A percentile compares a stretch with the other conserved stretches of the same genome.
Conservation (phyloP, 2,113 vertebrate genomes). For the Mormyrus iriodes region DNA sequence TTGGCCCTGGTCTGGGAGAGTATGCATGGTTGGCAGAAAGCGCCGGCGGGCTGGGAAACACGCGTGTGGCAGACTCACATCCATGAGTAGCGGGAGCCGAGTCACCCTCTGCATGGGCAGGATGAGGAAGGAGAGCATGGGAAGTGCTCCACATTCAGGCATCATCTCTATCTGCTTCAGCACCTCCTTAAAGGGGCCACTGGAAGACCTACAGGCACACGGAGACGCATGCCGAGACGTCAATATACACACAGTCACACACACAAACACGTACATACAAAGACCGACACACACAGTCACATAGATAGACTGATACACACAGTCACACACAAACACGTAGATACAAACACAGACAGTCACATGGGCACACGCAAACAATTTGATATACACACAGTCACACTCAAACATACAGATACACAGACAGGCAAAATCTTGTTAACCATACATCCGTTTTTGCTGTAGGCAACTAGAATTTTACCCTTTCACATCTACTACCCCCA, state of each 20-base stretch:
- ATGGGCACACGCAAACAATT: too few relatives aligned
- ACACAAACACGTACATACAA: too few relatives aligned
- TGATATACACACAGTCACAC: too few relatives aligned
- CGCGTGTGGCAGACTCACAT: constrained; percentile 65
- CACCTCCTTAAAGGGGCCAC: constrained; percentile 72
- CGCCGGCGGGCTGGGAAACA: too few relatives aligned
- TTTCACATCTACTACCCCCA: background rate
- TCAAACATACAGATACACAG: background rate
- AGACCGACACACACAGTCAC: background rate
- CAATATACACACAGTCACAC: background rate
- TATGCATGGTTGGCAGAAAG: background rate
- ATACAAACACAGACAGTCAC: background rate
- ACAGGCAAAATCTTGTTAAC: background rate
- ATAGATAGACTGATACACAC: background rate
- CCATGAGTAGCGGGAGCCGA: constrained; percentile 83
- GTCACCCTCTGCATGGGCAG: constrained; percentile 97
- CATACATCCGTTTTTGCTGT: background rate
- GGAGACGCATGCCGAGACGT: background rate
- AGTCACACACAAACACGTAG: background rate
- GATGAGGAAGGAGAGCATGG: constrained; percentile 93
- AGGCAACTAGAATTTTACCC: background rate
- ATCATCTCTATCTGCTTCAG: constrained; percentile 78
- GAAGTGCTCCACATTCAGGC: constrained; percentile 76
- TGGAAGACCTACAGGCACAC: constrained; percentile 49
- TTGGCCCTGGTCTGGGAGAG: too few relatives aligned